phyloP scores from a whole-genome alignment of 2,113 vertebrate species.

The Sapayoa aenigma region DNA sequence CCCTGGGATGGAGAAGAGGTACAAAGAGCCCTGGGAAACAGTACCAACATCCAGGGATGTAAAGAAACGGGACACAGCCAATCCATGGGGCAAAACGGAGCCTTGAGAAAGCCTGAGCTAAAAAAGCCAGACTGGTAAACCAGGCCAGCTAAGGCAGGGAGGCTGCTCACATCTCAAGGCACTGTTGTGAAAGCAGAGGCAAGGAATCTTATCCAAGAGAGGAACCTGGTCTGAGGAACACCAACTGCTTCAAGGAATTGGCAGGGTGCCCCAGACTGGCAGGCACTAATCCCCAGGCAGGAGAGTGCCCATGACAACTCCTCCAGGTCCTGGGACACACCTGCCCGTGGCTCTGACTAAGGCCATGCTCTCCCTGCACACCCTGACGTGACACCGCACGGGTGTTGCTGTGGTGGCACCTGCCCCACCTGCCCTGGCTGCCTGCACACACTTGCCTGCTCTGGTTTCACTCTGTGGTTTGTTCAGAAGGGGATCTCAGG shows the following conservation, averaged over 20 bases:
- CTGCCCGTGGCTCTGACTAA: not conserved
- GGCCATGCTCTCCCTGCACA: not conserved
- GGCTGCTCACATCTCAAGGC: not conserved
- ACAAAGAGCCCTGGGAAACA: not conserved
- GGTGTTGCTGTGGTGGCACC: not conserved
- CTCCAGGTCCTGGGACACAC: not conserved
- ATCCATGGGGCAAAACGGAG: not conserved
- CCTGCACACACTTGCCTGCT: not conserved
- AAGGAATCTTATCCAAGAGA: not conserved
- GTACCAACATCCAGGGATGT: not conserved
- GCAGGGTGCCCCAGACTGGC: not conserved
- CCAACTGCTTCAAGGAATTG: not conserved
- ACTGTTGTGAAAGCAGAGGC: not conserved
- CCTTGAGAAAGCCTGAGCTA: not conserved
- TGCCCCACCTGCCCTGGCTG: not conserved
- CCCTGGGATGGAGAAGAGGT: not conserved
- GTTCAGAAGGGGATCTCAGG: not conserved
- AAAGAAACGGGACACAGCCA: not conserved
- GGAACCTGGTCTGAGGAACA: not conserved
- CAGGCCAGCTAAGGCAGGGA: not conserved
- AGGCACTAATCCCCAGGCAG: not conserved
- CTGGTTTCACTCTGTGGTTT: not conserved
- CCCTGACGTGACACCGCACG: fast-evolving
- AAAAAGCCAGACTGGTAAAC: not conserved
- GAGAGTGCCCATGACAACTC: not conserved